Percentiles rank a stretch among this genome's conserved stretches.
phyloP scores from a whole-genome alignment of 35 echinoderm and acorn worm genomes.

The Strongylocentrotus purpuratus region DNA sequence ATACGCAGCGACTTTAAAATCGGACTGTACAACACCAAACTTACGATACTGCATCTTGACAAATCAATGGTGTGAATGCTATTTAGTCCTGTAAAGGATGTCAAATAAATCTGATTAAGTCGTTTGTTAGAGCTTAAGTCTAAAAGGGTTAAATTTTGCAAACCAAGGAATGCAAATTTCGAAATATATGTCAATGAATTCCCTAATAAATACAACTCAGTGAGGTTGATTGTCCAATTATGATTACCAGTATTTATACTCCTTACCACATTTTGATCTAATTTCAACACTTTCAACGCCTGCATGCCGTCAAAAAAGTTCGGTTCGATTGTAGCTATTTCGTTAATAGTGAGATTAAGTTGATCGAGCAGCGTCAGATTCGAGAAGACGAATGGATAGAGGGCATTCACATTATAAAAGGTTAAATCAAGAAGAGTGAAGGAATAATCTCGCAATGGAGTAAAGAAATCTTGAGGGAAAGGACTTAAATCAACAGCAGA shows the following conservation, averaged over 20 bases:
- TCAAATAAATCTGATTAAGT: background rate
- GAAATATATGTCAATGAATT: background rate
- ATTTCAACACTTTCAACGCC: background rate
- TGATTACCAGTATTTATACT: background rate
- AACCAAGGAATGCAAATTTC: background rate
- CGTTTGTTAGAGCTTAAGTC: background rate
- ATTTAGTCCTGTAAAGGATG: background rate
- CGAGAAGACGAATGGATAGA: background rate
- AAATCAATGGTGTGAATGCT: background rate
- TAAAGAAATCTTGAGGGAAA: background rate
- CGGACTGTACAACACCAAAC: background rate
- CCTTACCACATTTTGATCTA: background rate
- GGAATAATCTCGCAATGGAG: background rate
- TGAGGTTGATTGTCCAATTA: background rate
- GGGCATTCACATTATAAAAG: background rate
- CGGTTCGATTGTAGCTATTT: background rate
- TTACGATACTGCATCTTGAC: background rate
- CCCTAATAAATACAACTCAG: background rate
- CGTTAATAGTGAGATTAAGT: background rate
- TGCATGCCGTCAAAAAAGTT: background rate
- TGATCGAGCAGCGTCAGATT: background rate
- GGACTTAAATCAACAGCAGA: background rate
- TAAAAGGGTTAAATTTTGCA: background rate
- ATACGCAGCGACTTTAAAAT: background rate
- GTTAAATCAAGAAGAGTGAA: background rate